Evolutionary conservation across 2,888 invertebrate species (phyloP).

Genomic region (Rhorus exstirpatorius): DNA sequence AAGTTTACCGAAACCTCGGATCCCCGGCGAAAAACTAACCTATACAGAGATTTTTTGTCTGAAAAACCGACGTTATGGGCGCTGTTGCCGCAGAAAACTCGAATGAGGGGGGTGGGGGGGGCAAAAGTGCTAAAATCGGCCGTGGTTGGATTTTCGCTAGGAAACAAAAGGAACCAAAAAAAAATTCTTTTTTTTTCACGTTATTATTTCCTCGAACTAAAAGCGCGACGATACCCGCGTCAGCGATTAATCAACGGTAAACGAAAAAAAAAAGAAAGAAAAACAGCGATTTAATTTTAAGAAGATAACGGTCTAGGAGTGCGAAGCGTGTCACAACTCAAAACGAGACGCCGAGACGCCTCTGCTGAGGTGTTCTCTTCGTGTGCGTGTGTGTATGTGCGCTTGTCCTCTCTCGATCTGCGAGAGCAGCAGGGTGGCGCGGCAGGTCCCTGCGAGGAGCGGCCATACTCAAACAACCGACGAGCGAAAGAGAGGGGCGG

Average conservation of each 20-base stretch:
- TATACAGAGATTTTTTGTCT: too few relatives aligned
- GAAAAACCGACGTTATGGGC: constrained; percentile 30
- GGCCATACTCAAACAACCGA: constrained; percentile 85
- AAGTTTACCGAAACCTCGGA: too few relatives aligned
- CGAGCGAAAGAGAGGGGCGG: constrained; percentile 72
- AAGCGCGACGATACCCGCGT: constrained; percentile 9
- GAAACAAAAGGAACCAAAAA: constrained; percentile 25
- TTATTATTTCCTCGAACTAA: constrained; percentile 28
- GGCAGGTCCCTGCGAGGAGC: constrained; percentile 60
- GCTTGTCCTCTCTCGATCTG: constrained; percentile 8
- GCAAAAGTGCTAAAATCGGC: constrained; percentile 57
- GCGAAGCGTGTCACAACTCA: not conserved
- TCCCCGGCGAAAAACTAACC: too few relatives aligned
- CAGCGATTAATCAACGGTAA: not conserved
- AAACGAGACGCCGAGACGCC: constrained; percentile 41
- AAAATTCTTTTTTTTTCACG: not conserved
- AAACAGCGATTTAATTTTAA: not conserved
- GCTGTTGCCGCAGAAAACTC: too few relatives aligned
- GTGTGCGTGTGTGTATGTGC: constrained; percentile 20
- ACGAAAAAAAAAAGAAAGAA: not conserved
- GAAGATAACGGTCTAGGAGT: not conserved
- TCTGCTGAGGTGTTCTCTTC: constrained; percentile 41
- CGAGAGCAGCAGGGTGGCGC: constrained; percentile 7
- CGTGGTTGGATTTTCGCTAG: constrained; percentile 51
- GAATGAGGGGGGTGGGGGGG: too few relatives aligned